Percentiles rank a stretch among this genome's conserved stretches.
These are phyloP conservation scores for Umimayanthus kanabou DNA, from an alignment of 92 coral and sea anemone genomes.

Conservation along the genomic window DNA sequence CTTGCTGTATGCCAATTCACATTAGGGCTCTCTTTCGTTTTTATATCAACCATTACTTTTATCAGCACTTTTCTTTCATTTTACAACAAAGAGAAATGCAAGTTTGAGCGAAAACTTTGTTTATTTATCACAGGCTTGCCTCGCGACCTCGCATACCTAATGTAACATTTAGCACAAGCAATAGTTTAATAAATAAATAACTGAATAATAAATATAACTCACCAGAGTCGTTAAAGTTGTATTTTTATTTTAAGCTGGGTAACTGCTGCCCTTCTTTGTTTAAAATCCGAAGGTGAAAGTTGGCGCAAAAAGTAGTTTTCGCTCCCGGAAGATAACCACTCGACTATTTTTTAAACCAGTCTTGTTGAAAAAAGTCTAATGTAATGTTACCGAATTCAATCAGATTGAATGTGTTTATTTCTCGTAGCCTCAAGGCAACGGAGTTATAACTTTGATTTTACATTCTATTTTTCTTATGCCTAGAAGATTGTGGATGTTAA, in stretches of 20 bases:
- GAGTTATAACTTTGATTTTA: neutral
- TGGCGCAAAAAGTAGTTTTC: neutral
- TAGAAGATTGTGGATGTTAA: neutral
- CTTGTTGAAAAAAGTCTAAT: neutral
- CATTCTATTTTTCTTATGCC: neutral
- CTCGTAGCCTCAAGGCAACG: neutral
- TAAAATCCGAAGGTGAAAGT: neutral
- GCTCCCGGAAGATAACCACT: neutral
- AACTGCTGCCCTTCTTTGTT: neutral
- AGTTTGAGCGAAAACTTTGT: neutral
- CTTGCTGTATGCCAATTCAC: neutral
- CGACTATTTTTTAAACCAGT: neutral
- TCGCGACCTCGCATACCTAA: neutral
- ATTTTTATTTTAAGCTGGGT: neutral
- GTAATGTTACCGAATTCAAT: neutral
- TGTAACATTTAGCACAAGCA: slow-evolving; percentile 1
- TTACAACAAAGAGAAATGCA: neutral
- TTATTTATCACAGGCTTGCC: slow-evolving; percentile 19
- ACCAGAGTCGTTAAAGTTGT: neutral
- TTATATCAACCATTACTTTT: slow-evolving; percentile 11
- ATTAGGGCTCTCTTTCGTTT: neutral
- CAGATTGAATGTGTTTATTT: neutral
- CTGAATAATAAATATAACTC: neutral
- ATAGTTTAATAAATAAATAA: slow-evolving; percentile 24
- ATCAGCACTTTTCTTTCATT: slow-evolving; percentile 12